Evolutionary conservation across 2,113 vertebrate genomes (phyloP).

Genomic region (Leptosomus discolor): DNA sequence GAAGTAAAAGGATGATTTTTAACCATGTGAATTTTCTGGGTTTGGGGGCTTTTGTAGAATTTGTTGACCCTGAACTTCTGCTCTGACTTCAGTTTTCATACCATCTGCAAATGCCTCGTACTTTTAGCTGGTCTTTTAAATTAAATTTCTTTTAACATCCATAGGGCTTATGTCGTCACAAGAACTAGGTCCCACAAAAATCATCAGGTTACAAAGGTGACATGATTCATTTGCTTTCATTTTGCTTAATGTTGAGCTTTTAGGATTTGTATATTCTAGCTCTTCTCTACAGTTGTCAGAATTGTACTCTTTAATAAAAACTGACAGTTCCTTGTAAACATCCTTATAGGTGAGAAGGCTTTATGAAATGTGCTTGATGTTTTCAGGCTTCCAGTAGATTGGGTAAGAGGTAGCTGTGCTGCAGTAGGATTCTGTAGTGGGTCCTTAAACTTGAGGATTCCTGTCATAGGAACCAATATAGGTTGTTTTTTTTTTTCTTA

Average conservation of each 20-base stretch:
- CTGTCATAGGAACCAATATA: neutral
- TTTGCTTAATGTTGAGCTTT: neutral
- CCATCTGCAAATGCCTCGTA: neutral
- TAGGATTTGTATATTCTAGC: neutral
- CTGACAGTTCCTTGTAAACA: neutral
- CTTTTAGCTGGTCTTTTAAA: neutral
- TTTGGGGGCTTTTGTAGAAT: neutral
- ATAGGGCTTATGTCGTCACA: rapidly evolving
- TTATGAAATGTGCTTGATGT: neutral
- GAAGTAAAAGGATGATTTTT: neutral
- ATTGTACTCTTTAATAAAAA: neutral
- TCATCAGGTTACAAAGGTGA: neutral
- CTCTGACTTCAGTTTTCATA: neutral
- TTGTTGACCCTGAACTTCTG: neutral
- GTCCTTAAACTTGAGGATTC: neutral
- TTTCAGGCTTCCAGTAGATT: neutral
- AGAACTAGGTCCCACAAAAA: neutral
- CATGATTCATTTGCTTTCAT: neutral
- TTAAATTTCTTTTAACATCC: neutral
- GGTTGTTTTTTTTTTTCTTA: neutral
- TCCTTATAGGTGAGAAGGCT: neutral
- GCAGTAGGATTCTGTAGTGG: neutral
- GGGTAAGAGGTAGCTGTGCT: neutral
- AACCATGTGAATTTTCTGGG: neutral
- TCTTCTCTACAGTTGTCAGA: neutral